Evolutionary conservation across 2,797 vertebrate species (phyloP).

Genomic region (Mastacembelus armatus): DNA sequence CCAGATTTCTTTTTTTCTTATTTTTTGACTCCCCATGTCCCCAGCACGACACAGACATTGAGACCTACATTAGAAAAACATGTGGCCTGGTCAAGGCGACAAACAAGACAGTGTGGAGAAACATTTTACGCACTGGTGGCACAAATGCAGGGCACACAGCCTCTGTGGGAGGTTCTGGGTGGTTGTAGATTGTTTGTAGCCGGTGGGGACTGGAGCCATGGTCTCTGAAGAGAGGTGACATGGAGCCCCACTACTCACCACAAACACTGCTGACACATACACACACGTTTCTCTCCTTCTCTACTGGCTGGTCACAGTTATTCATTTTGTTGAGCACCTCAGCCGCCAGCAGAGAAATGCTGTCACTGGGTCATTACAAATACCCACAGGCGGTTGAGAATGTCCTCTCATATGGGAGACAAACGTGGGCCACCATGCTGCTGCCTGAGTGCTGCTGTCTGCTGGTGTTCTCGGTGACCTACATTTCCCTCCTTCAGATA

Average conservation of each 20-base stretch:
- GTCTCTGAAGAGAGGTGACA: constrained; percentile 69
- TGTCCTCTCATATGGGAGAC: constrained; percentile 66
- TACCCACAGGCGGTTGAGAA: constrained; percentile 64
- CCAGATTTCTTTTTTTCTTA: constrained; percentile 54
- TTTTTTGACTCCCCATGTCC: constrained; percentile 62
- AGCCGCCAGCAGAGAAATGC: constrained; percentile 63
- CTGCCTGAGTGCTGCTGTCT: constrained; percentile 54
- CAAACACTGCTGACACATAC: constrained; percentile 46
- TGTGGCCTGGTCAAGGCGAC: constrained; percentile 47
- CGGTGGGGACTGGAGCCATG: constrained; percentile 56
- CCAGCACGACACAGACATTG: constrained; percentile 39
- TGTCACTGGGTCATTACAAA: constrained; percentile 76
- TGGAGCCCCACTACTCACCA: constrained; percentile 48
- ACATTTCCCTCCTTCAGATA: constrained; percentile 56
- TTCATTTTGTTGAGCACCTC: constrained; percentile 74
- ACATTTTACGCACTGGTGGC: constrained; percentile 47
- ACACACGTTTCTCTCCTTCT: constrained; percentile 32
- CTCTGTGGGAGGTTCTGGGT: constrained; percentile 56
- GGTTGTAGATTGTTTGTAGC: constrained; percentile 71
- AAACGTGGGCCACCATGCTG: constrained; percentile 43
- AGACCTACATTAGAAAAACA: constrained; percentile 56
- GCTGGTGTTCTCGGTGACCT: constrained; percentile 68
- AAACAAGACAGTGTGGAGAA: constrained; percentile 43
- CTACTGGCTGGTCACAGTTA: constrained; percentile 65
- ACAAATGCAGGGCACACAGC: constrained; percentile 50